Base-by-base conservation (phyloP, 2,797 vertebrate genomes). In the Cyprinella venusta region DNA sequence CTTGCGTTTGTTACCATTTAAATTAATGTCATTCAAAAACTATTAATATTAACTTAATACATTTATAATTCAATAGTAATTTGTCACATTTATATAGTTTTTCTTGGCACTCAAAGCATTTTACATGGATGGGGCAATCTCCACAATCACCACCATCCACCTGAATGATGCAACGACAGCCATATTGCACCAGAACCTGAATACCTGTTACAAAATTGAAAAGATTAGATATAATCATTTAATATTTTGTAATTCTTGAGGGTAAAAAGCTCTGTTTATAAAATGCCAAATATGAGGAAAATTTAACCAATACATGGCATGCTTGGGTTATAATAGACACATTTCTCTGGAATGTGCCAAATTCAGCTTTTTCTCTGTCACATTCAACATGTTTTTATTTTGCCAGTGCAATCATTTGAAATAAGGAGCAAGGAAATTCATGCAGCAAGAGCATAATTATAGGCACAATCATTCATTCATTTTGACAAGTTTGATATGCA, bases 371-470 rank as follows among this genome's bases (percentile, higher is more conserved):
- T 79, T 70, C 76, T 61, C 86, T 79, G 79, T 42, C 86, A 83
- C 72, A 81, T 87, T 89, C 67, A 89, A 74, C 80, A 74, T 79
- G 82, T 85, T 86, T 86, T 78, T 79, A 79, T 86, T 90, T 87
- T 85, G 74, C 82, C 81, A 86, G 79, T n/a, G 61, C 69, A 80
- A 69, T 81, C 79, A 77, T 80, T 83, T 80, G 70, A 80, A 79
- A 83, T 61, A 79, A 61, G 45, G 33, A 56, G 42, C 10, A 24
- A 30, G 24, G 15, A 78, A 80, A 84, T 33, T 42, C 48, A 77
- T 63, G 52, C 48, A 48, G 48, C 42, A 38, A 82, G 72, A 72
- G 63, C 67, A 82, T 80, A 61, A 38, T 85, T 78, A 79, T 64
- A 85, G 48, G 71, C 76, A 75, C 19, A 84, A 68, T 89, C 86